Percentiles rank a stretch among this genome's conserved stretches.
phyloP scores from a whole-genome alignment of 1,140 invertebrate species.

The Venturia canescens region DNA sequence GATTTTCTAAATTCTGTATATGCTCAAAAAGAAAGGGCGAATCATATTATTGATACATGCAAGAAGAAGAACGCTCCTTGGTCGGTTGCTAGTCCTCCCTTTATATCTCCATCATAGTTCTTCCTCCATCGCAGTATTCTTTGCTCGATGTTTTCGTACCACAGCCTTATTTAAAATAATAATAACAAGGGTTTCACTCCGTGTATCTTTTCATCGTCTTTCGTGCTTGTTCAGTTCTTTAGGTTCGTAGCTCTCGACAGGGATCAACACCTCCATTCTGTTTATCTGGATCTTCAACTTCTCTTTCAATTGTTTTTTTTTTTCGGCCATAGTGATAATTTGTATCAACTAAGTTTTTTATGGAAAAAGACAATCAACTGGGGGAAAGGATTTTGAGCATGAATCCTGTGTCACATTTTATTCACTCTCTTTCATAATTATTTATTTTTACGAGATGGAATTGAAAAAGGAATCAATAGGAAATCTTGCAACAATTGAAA shows the following conservation, averaged over 20 bases:
- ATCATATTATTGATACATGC: no score
- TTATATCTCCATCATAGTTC: neutral
- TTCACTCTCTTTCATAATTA: no score
- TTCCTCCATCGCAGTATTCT: neutral
- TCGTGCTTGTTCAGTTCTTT: neutral
- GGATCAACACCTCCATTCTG: neutral
- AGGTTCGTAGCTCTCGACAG: neutral
- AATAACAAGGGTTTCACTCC: neutral
- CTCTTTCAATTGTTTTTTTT: neutral
- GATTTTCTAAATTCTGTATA: no score
- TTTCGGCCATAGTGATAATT: neutral
- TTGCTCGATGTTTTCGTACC: neutral
- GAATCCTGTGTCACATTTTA: no score
- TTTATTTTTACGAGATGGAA: no score
- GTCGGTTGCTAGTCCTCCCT: no score
- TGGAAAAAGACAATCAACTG: no score
- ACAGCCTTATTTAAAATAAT: slow-evolving; percentile 11
- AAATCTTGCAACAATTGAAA: no score
- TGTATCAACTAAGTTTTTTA: neutral
- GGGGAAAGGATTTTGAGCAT: no score
- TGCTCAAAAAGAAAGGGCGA: no score
- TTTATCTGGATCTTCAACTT: neutral
- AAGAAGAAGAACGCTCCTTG: no score
- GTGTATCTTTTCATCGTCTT: neutral
- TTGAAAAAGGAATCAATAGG: no score